phyloP scores from a whole-genome alignment of 2,797 vertebrate species.

The Okamejei kenojei region DNA sequence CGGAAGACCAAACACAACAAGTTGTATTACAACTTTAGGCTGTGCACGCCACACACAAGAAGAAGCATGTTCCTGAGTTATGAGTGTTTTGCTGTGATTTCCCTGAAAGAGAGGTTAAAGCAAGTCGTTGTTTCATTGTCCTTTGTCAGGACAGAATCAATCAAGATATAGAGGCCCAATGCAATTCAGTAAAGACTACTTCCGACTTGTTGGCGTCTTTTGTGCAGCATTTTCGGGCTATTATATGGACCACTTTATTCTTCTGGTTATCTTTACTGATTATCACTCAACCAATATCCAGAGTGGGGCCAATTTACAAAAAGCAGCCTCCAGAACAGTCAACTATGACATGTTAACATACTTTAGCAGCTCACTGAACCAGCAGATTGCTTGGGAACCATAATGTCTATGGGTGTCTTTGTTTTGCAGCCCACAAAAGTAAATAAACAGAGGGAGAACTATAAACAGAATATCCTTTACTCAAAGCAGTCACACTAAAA shows the following conservation, averaged over 20 bases:
- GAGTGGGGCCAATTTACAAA: neutral
- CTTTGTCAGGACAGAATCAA: too few relatives aligned
- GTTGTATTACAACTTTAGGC: too few relatives aligned
- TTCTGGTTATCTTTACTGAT: neutral
- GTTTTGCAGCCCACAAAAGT: too few relatives aligned
- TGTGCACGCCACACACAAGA: too few relatives aligned
- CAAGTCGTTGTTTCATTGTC: neutral
- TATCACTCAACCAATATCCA: neutral
- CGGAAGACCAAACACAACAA: too few relatives aligned
- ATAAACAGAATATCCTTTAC: too few relatives aligned
- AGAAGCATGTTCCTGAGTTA: neutral
- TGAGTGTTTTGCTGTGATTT: neutral
- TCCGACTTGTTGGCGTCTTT: neutral
- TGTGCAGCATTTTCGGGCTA: neutral
- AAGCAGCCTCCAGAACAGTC: neutral
- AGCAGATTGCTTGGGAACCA: neutral
- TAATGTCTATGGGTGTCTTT: too few relatives aligned
- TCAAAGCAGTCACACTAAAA: too few relatives aligned
- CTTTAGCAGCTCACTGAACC: neutral
- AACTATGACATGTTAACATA: constrained; percentile 13
- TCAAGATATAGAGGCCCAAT: too few relatives aligned
- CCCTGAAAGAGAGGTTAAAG: too few relatives aligned
- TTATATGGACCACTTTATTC: neutral
- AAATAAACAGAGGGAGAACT: too few relatives aligned
- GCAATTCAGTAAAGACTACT: neutral